Conservation (phyloP, 2,113 vertebrate genomes). For the Stegostoma tigrinum region DNA sequence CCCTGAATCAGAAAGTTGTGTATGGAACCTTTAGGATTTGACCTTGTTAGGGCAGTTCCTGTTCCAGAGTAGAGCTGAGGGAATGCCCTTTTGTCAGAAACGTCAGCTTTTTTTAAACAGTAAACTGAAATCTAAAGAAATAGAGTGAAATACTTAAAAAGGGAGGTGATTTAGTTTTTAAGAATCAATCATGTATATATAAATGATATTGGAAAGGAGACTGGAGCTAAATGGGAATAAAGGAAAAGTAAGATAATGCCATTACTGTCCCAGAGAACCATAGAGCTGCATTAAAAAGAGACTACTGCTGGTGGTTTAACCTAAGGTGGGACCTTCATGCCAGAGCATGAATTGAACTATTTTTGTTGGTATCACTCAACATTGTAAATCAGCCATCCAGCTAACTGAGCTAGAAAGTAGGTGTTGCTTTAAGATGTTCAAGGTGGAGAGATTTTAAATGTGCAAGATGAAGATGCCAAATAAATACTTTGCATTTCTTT, state of each 20-base stretch:
- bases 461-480: neutral
- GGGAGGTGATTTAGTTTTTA: no score
- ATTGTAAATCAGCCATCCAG: no score
- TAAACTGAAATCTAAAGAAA: neutral
- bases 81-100: neutral
- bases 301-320: no score
- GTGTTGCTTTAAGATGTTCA: no score
- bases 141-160: neutral
- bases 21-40: neutral
- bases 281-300: no score
- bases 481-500: neutral
- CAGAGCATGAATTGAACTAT: no score
- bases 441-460: neutral
- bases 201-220: neutral
- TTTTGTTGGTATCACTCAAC: no score
- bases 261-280: no score
- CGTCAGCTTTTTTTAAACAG: neutral
- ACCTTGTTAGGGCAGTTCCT: neutral
- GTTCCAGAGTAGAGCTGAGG: neutral
- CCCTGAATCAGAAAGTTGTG: neutral
- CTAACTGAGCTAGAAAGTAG: no score
- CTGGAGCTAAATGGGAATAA: neutral
- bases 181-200: no score
- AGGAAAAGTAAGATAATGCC: neutral
- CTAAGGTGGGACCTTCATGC: no score